Evolutionary conservation across 2,113 vertebrate species (phyloP).

Genomic region (Corythaixoides concolor): DNA sequence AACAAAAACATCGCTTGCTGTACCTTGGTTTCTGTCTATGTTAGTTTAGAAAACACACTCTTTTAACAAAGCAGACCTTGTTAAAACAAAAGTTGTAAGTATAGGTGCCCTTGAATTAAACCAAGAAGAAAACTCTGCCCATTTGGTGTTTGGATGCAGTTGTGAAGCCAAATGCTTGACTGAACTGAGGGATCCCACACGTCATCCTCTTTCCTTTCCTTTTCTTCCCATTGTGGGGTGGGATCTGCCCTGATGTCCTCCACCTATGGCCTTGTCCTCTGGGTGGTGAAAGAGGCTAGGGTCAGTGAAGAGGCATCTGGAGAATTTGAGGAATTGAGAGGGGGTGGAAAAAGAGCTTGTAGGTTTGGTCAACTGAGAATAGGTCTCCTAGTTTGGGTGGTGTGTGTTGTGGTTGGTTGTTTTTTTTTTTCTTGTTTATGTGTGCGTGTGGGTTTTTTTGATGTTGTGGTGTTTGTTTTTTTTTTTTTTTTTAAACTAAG

Average conservation of each 20-base stretch:
- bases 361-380: not conserved
- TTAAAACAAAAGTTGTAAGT: not conserved
- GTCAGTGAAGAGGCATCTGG: not conserved
- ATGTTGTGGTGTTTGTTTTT: not conserved
- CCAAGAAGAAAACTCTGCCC: not conserved
- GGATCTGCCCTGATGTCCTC: not conserved
- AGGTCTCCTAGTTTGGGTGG: not conserved
- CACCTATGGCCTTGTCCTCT: not conserved
- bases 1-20: not conserved
- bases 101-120: no score
- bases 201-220: not conserved
- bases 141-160: not conserved
- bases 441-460: no score
- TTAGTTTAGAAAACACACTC: not conserved
- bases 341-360: not conserved
- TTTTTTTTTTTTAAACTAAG: not conserved
- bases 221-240: fast-evolving
- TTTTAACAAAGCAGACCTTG: not conserved
- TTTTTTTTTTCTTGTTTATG: not conserved
- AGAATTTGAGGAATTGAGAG: fast-evolving
- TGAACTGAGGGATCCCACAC: fast-evolving
- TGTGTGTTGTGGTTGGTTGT: not conserved
- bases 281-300: not conserved
- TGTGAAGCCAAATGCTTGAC: not conserved
- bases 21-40: not conserved